phyloP scores from a whole-genome alignment of 2,113 vertebrate species.

The Pelvicachromis taeniatus region DNA sequence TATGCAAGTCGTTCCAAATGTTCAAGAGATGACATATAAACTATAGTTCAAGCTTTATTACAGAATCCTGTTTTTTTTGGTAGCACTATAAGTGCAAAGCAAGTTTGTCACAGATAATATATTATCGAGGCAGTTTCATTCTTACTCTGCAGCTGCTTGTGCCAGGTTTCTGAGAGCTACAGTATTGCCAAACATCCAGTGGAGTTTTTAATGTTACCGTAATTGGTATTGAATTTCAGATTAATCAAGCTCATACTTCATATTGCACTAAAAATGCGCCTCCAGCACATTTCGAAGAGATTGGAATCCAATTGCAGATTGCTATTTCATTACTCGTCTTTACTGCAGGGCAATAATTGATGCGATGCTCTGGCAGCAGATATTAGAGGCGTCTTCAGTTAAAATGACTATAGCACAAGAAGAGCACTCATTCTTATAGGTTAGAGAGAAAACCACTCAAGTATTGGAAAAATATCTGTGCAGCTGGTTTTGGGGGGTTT shows the following conservation, averaged over 20 bases:
- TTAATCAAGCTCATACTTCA: conserved; percentile 51
- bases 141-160: conserved; percentile 2
- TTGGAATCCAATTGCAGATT: conserved; percentile 5
- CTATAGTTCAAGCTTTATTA: conserved; percentile 12
- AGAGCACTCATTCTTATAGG: neutral
- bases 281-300: conserved; percentile 42
- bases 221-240: conserved; percentile 55
- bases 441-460: neutral
- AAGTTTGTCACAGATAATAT: neutral
- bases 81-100: neutral
- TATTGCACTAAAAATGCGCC: conserved; percentile 36
- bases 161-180: conserved; percentile 12
- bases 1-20: neutral
- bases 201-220: conserved; percentile 38
- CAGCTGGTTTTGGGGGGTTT: neutral
- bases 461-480: neutral
- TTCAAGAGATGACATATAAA: neutral
- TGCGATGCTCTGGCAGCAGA: neutral
- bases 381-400: neutral
- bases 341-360: conserved; percentile 13
- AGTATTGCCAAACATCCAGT: neutral
- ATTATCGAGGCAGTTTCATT: conserved; percentile 16
- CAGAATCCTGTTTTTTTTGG: neutral
- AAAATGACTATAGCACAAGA: neutral
- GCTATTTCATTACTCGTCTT: conserved; percentile 29